Evolutionary conservation across 2,888 invertebrate species (phyloP).

Genomic region (Sturmia bella): DNA sequence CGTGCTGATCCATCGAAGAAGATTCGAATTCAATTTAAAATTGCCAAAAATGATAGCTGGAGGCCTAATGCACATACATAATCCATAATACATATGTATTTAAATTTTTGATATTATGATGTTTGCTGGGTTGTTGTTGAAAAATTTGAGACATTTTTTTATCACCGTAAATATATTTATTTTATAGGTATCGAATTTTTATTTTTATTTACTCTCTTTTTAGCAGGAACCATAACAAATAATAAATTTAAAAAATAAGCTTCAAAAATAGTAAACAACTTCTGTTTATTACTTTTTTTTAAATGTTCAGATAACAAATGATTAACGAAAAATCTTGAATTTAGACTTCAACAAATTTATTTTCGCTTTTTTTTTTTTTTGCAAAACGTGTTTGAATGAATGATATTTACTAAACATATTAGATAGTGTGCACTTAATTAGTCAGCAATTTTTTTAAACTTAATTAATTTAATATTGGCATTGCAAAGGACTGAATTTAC

Average conservation of each 20-base stretch:
- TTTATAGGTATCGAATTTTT: neutral
- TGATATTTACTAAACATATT: slow-evolving; percentile 27
- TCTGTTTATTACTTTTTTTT: slow-evolving; percentile 13
- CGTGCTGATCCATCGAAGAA: no score
- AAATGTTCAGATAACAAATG: neutral
- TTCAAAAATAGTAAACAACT: slow-evolving; percentile 39
- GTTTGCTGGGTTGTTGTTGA: no score
- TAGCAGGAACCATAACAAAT: slow-evolving; percentile 6
- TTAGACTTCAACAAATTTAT: neutral
- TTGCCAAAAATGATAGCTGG: no score
- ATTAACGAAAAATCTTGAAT: neutral
- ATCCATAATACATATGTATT: neutral
- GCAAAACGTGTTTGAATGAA: neutral
- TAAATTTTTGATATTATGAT: neutral
- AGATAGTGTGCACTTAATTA: slow-evolving; percentile 21
- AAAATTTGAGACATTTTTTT: slow-evolving; percentile 9
- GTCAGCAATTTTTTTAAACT: slow-evolving; percentile 3
- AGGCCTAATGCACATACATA: no score
- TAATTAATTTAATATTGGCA: slow-evolving; percentile 12
- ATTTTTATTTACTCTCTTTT: neutral
- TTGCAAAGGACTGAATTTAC: neutral
- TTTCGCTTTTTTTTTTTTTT: neutral
- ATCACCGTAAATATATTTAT: neutral
- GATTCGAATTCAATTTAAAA: no score
- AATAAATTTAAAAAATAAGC: slow-evolving; percentile 15